These are phyloP conservation scores for Perizoma flavofasciatum DNA, from an alignment of 2,888 invertebrate genomes.

Conservation along the genomic window DNA sequence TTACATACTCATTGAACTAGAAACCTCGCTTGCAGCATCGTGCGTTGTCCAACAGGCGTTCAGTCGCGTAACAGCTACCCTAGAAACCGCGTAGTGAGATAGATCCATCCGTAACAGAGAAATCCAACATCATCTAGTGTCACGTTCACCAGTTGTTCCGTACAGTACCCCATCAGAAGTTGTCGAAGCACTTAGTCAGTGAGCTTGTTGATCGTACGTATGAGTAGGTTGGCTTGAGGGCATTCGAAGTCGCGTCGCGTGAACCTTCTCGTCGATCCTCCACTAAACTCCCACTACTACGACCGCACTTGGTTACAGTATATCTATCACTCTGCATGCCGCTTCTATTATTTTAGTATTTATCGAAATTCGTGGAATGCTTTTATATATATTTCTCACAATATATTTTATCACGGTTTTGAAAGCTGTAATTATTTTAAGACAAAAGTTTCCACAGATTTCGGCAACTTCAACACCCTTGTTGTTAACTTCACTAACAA, in stretches of 20 bases:
- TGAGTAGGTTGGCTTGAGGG: conserved; percentile 75
- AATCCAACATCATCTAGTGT: conserved; percentile 77
- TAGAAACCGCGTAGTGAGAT: conserved; percentile 78
- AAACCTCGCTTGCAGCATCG: conserved; percentile 71
- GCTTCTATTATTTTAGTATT: conserved; percentile 75
- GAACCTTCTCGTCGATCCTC: conserved; percentile 67
- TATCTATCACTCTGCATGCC: conserved; percentile 79
- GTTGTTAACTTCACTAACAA: conserved; percentile 65
- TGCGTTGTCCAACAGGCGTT: conserved; percentile 72
- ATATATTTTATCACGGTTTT: conserved; percentile 25
- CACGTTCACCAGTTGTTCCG: conserved; percentile 75
- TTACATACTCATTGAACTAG: conserved; percentile 24
- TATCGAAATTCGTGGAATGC: conserved; percentile 60
- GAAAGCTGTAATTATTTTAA: conserved; percentile 25
- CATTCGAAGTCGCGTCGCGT: conserved; percentile 71
- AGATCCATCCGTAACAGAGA: conserved; percentile 76
- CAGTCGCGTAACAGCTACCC: conserved; percentile 80
- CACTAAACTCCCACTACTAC: conserved; percentile 64
- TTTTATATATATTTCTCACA: conserved; percentile 14
- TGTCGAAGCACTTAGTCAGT: conserved; percentile 79
- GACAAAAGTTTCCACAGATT: conserved; percentile 55
- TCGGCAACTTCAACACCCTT: conserved; percentile 64
- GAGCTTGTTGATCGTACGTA: conserved; percentile 73
- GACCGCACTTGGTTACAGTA: conserved; percentile 72
- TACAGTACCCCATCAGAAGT: conserved; percentile 73